These are phyloP conservation scores for Aplysia californica DNA, from an alignment of 1,140 invertebrate genomes.

Conservation along the genomic window DNA sequence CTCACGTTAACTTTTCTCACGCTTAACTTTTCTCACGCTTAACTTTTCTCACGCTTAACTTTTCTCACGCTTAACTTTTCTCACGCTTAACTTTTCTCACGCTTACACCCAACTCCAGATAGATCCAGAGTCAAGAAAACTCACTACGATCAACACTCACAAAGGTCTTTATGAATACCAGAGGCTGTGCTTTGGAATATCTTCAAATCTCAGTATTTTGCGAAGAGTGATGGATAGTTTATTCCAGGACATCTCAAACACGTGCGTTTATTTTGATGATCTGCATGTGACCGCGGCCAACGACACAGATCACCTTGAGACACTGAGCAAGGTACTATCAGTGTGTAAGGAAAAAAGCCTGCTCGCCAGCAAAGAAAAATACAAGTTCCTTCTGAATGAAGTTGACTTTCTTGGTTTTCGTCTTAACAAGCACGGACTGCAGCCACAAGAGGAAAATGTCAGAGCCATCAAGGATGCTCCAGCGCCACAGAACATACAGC, in stretches of 20 bases:
- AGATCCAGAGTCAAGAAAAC: conserved; percentile 42
- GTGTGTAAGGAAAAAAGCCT: conserved; percentile 53
- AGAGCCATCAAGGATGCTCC: not conserved
- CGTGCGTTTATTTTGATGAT: conserved; percentile 23
- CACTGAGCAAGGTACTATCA: not conserved
- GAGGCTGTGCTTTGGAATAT: too few relatives aligned
- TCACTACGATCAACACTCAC: conserved; percentile 46
- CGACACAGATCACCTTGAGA: not conserved
- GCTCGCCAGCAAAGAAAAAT: conserved; percentile 66
- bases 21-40: conserved; percentile 42
- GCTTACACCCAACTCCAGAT: conserved; percentile 44
- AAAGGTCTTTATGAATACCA: too few relatives aligned
- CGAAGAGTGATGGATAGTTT: too few relatives aligned
- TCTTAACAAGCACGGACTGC: conserved; percentile 44
- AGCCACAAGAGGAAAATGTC: conserved; percentile 31
- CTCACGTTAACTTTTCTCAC: too few relatives aligned
- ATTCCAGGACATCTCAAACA: conserved; percentile 33
- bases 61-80: conserved; percentile 45
- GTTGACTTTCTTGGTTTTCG: conserved; percentile 59
- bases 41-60: conserved; percentile 44
- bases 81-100: conserved; percentile 42
- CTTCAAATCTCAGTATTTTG: too few relatives aligned
- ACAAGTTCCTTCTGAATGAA: conserved; percentile 43
- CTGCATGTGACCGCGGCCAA: conserved; percentile 36
- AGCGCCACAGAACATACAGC: not conserved